These are phyloP conservation scores for Leptoclinus maculatus DNA, from an alignment of 2,797 vertebrate species.

Conservation along the genomic window DNA sequence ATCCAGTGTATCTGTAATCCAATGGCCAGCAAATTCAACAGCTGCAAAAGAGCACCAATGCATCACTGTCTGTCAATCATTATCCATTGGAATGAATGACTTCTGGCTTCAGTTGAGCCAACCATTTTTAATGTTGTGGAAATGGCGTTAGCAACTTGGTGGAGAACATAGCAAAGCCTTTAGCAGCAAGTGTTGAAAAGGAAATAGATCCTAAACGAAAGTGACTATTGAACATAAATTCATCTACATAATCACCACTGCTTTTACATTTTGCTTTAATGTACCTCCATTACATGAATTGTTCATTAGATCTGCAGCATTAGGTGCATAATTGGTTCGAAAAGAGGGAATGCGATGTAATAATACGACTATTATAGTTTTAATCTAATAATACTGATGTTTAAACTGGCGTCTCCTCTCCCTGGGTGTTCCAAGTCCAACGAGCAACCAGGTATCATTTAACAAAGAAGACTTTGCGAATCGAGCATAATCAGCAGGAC, in stretches of 20 bases:
- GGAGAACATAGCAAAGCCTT: background rate
- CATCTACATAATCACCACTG: background rate
- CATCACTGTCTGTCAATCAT: background rate
- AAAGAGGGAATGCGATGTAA: background rate
- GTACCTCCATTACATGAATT: background rate
- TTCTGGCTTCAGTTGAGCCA: background rate
- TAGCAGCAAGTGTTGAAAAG: background rate
- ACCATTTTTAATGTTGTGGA: background rate
- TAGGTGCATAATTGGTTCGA: conserved; percentile 4
- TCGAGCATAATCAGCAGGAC: conserved; percentile 67
- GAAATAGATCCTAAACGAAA: background rate
- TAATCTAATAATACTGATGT: background rate
- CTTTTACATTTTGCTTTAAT: background rate
- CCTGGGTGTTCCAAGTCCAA: conserved; percentile 55
- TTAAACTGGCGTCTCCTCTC: conserved; percentile 1
- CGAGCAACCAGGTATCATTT: conserved; percentile 58
- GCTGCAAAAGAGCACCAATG: background rate
- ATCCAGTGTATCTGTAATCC: background rate
- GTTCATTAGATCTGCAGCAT: conserved; percentile 24
- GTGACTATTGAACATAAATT: background rate
- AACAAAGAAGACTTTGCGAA: conserved; percentile 53
- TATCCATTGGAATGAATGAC: background rate
- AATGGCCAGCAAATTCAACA: no score
- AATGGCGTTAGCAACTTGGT: background rate
- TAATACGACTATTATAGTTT: background rate